Evolutionary conservation across 2,113 vertebrate genomes (phyloP).

Genomic region (Neogobius melanostomus): DNA sequence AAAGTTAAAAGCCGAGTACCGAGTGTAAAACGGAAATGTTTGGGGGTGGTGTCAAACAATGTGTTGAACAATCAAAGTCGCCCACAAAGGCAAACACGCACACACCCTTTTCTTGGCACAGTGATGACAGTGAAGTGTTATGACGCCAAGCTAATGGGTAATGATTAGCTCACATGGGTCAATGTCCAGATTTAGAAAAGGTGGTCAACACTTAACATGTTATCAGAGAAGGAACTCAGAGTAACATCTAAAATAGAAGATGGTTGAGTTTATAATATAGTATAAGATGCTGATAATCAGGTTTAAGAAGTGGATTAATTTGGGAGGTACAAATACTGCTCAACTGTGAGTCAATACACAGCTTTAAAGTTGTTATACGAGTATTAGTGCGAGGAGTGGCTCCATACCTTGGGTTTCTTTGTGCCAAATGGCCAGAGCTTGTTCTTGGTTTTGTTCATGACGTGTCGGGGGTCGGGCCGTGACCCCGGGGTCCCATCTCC

Average conservation of each 20-base stretch:
- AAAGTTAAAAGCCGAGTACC: neutral
- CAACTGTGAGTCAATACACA: neutral
- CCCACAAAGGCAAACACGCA: constrained; percentile 27
- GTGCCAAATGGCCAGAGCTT: constrained; percentile 95
- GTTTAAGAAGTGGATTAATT: no score
- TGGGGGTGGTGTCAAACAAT: neutral
- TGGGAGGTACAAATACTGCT: no score
- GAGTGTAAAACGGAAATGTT: neutral
- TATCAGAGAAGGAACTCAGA: neutral
- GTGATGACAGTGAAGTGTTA: neutral
- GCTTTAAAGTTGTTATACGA: neutral
- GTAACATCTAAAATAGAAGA: neutral
- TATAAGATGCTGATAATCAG: no score
- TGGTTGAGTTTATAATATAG: no score
- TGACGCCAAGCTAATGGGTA: constrained; percentile 29
- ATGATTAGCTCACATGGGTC: constrained; percentile 44
- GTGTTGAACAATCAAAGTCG: constrained; percentile 3
- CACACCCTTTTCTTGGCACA: constrained; percentile 28
- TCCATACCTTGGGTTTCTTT: constrained; percentile 95
- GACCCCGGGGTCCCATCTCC: constrained; percentile 79
- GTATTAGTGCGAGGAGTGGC: neutral
- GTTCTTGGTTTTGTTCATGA: constrained; percentile 90
- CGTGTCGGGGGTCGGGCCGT: constrained; percentile 86
- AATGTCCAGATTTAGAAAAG: constrained; percentile 42
- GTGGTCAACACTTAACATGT: constrained; percentile 3